phyloP scores from a whole-genome alignment of 1,140 invertebrate genomes.

The Leptopilina boulardi region DNA sequence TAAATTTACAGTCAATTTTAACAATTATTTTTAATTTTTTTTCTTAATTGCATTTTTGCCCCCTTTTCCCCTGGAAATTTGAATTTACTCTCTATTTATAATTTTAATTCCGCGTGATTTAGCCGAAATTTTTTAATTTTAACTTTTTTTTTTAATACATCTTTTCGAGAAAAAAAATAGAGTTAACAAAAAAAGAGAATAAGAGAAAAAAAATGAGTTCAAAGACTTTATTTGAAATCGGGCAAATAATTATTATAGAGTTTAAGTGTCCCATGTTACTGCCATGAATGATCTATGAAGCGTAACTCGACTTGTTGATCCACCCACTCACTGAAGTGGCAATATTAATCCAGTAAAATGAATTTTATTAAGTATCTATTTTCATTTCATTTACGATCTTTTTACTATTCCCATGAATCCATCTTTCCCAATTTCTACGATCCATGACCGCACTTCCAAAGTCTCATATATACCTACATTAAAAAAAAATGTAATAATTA shows the following conservation, averaged over 20 bases:
- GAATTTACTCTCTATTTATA: too few relatives aligned
- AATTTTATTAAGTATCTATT: conserved; percentile 16
- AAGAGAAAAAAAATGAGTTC: neutral
- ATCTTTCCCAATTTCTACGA: neutral
- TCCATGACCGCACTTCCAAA: neutral
- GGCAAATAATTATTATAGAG: neutral
- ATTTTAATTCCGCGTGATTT: too few relatives aligned
- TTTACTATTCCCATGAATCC: neutral
- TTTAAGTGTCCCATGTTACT: neutral
- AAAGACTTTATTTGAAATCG: neutral
- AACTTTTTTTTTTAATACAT: too few relatives aligned
- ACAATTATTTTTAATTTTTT: too few relatives aligned
- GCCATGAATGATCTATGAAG: conserved; percentile 8
- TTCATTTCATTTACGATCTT: conserved; percentile 8
- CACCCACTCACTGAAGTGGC: conserved; percentile 13
- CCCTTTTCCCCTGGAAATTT: too few relatives aligned
- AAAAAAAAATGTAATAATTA: too few relatives aligned
- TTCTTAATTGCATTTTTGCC: too few relatives aligned
- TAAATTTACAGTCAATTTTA: too few relatives aligned
- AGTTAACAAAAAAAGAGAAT: neutral
- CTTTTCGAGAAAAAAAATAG: neutral
- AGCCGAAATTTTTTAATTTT: too few relatives aligned
- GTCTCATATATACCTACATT: neutral
- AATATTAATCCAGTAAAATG: conserved; percentile 16
- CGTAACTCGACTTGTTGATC: neutral